phyloP scores from a whole-genome alignment of 1,140 invertebrate genomes.

The Scaptomyza pallida region DNA sequence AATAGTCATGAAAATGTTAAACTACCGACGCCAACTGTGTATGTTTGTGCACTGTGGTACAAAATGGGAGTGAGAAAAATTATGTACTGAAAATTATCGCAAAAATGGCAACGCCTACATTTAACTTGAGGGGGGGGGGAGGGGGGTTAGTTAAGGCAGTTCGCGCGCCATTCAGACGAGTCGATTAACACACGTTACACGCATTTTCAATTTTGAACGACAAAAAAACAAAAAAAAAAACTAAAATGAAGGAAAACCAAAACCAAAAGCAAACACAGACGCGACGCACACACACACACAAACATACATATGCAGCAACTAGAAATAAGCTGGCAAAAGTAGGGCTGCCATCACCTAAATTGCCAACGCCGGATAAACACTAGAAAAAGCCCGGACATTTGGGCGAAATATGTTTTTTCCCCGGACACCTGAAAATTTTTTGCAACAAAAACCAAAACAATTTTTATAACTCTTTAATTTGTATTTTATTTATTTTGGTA shows the following conservation, averaged over 20 bases:
- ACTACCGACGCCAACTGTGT: slow-evolving; percentile 25
- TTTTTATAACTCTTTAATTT: too few species aligned
- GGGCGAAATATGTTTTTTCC: too few species aligned
- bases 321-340: slow-evolving; percentile 51
- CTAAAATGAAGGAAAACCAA: too few species aligned
- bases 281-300: slow-evolving; percentile 10
- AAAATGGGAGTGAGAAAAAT: slow-evolving; percentile 4
- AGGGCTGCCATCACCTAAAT: too few species aligned
- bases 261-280: slow-evolving; percentile 9
- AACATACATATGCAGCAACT: slow-evolving; percentile 23
- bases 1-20: slow-evolving; percentile 35
- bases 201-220: slow-evolving; percentile 52
- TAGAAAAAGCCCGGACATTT: too few species aligned
- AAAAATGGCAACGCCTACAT: slow-evolving; percentile 24
- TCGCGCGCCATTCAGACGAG: slow-evolving; percentile 17
- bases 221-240: slow-evolving; percentile 40
- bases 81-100: slow-evolving; percentile 42
- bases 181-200: slow-evolving; percentile 42
- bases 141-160: slow-evolving; percentile 31
- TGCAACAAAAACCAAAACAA: too few species aligned
- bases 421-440: too few species aligned
- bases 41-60: slow-evolving; percentile 14
- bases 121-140: neutral
- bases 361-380: too few species aligned
- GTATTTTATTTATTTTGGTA: too few species aligned